Evolutionary conservation across 2,113 vertebrate species (phyloP), one percentile per base, ranked within the genome.

Genomic region (Echinops telfairi): DNA sequence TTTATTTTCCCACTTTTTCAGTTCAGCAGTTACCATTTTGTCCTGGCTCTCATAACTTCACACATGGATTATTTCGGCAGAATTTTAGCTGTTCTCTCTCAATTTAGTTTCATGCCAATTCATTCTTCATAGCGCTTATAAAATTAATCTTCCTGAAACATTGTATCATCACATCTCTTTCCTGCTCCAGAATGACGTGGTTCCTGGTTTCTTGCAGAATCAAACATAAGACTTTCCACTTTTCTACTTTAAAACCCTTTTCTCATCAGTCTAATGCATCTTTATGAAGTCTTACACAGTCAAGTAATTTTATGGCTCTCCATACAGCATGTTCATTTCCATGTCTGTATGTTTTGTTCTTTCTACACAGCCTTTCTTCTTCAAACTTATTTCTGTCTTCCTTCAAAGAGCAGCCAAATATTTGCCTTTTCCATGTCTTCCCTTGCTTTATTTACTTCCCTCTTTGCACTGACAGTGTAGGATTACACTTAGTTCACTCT

Each of bases 131-230:
- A 94, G 68, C 62, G 66, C 92, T 96, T 95, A 93, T 31, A 94
- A 92, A 96, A 95, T 96, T 95, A 95, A 93, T 96, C 95, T 95
- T 95, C 90, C 95, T 81, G 75, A 96, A 95, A 94, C 47, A 86
- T 47, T 83, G 83, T 47, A 80, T 95, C 78, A 89, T 79, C 88
- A 75, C 25, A 89, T 94, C 82, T 87, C 82, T 87, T 91, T 88
- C 31, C 14, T 62, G 47, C 87, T 95, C 78, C 88, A 93, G 38
- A 75, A 89, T n/a, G 43, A 76, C 2, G 12, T 60, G 57, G 57
- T 81, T 75, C 38, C 38, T 38, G 33, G 60, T 91, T 94, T 88
- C 90, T 96, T 82, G 40, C 82, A 60, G 36, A 95, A 85, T 85
- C 86, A 68, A 75, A 64, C 11, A n/a, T 78, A 88, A 87, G 53